A percentile compares a stretch with the other conserved stretches of the same genome.
These are phyloP conservation scores for Mechanitis messenoides DNA, from an alignment of 2,888 invertebrate genomes.

Conservation along the genomic window DNA sequence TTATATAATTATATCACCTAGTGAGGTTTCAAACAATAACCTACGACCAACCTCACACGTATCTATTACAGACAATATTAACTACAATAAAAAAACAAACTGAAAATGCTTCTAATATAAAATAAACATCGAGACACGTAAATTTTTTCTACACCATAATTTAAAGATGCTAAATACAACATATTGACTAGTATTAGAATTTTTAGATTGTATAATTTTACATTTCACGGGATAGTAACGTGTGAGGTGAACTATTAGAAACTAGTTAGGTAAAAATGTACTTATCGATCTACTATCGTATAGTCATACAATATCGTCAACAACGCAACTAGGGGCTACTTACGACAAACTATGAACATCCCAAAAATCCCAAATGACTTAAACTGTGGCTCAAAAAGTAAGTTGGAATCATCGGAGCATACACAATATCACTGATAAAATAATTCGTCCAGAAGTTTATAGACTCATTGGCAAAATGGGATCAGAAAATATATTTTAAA, in stretches of 20 bases:
- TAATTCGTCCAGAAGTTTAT: constrained; percentile 32
- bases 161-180: constrained; percentile 3
- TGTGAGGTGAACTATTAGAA: constrained; percentile 59
- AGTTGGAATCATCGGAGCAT: constrained; percentile 37
- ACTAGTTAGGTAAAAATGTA: constrained; percentile 68
- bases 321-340: constrained; percentile 66
- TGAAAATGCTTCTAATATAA: not conserved
- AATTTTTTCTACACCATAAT: not conserved
- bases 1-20: constrained; percentile 66
- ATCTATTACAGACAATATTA: constrained; percentile 12
- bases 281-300: constrained; percentile 57
- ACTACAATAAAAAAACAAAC: not conserved
- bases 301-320: constrained; percentile 61
- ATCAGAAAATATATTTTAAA: constrained; percentile 34
- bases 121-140: not conserved
- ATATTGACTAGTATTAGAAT: constrained; percentile 22
- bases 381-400: constrained; percentile 38
- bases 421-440: constrained; percentile 42
- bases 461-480: constrained; percentile 39
- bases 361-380: constrained; percentile 50
- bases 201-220: constrained; percentile 21
- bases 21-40: constrained; percentile 72
- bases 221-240: constrained; percentile 36
- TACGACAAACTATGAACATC: constrained; percentile 65
- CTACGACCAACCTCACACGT: constrained; percentile 61